These are phyloP conservation scores for Drosophila cyrtoloma DNA, from an alignment of 2,888 invertebrate species.

Conservation along the genomic window DNA sequence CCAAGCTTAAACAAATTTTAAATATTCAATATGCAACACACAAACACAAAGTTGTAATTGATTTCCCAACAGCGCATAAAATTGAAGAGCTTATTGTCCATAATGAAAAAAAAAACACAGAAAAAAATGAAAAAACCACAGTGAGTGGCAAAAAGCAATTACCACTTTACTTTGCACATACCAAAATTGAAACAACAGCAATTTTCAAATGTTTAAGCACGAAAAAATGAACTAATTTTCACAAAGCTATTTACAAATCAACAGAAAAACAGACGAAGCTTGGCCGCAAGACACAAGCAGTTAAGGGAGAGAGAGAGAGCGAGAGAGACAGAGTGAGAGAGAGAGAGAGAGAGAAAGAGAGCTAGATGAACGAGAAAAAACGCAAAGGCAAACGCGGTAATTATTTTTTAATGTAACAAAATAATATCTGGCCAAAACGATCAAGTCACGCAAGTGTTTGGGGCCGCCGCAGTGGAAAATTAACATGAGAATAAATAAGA, in stretches of 20 bases:
- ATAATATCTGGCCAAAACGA: constrained; percentile 83
- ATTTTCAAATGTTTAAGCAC: constrained; percentile 55
- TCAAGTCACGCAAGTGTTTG: constrained; percentile 81
- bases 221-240: constrained; percentile 71
- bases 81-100: neutral
- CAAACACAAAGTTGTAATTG: neutral
- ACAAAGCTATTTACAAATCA: constrained; percentile 64
- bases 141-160: constrained; percentile 27
- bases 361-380: constrained; percentile 35
- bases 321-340: neutral
- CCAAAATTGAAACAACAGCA: constrained; percentile 24
- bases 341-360: neutral
- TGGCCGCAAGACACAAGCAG: constrained; percentile 33
- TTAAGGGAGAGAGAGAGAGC: neutral
- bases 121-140: neutral
- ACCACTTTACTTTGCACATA: constrained; percentile 24
- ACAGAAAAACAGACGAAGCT: constrained; percentile 35
- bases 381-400: constrained; percentile 78
- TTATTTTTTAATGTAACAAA: constrained; percentile 83
- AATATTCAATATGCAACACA: neutral
- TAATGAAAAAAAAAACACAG: neutral
- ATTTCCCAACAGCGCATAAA: neutral
- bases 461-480: constrained; percentile 66
- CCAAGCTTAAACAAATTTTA: neutral
- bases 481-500: constrained; percentile 82